Evolutionary conservation across 2,888 invertebrate genomes (phyloP).

Genomic region (Cheilosia grossa): DNA sequence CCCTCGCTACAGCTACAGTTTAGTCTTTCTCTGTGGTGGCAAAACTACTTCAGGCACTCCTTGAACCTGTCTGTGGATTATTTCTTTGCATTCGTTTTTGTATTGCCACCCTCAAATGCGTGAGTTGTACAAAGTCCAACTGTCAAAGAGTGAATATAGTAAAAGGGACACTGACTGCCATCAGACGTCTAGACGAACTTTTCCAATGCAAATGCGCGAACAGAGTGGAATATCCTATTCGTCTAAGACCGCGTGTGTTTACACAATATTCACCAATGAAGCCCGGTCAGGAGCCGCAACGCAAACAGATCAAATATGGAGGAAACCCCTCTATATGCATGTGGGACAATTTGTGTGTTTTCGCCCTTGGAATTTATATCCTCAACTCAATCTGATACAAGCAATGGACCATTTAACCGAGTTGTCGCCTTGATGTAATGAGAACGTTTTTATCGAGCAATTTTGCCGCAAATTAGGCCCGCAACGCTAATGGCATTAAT

Average conservation of each 20-base stretch:
- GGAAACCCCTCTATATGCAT: background rate
- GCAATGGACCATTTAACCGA: slow-evolving; percentile 65
- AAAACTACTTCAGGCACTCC: slow-evolving; percentile 14
- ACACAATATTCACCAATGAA: slow-evolving; percentile 1
- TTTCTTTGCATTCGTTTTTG: background rate
- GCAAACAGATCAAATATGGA: background rate
- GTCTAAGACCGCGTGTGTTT: background rate
- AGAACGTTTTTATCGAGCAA: slow-evolving; percentile 68
- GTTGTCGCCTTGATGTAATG: slow-evolving; percentile 58
- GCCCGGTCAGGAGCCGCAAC: slow-evolving; percentile 12
- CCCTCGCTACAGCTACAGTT: background rate
- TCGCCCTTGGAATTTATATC: slow-evolving; percentile 56
- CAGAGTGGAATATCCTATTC: background rate
- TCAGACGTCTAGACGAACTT: slow-evolving; percentile 33
- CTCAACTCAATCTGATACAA: slow-evolving; percentile 61
- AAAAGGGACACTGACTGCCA: slow-evolving; percentile 3
- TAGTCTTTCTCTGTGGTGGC: background rate
- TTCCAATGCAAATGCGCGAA: background rate
- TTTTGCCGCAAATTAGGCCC: slow-evolving; percentile 69
- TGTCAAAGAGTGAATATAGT: slow-evolving; percentile 17
- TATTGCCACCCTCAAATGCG: slow-evolving; percentile 20
- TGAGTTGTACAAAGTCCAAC: slow-evolving; percentile 23
- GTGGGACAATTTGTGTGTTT: slow-evolving; percentile 21
- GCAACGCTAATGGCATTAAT: slow-evolving; percentile 67
- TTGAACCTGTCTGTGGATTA: background rate